A percentile compares a stretch with the other conserved stretches of the same genome.
These are phyloP conservation scores for Acrocephalus scirpaceus DNA, from an alignment of 2,797 vertebrate genomes.

Conservation along the genomic window DNA sequence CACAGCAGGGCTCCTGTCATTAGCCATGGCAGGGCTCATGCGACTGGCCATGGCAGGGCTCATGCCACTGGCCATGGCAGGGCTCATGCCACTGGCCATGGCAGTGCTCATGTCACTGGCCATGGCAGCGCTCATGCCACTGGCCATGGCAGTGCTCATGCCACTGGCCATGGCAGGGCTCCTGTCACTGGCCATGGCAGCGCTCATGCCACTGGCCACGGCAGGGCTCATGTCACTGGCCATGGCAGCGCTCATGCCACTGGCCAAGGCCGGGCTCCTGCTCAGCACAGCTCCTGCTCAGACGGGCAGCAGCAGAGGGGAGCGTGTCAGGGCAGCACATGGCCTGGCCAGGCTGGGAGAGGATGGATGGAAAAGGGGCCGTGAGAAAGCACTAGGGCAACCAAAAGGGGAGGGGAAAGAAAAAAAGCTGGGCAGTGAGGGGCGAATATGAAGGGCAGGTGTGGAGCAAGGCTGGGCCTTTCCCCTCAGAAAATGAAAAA, in stretches of 20 bases:
- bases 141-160: background rate
- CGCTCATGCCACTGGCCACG: too few species aligned
- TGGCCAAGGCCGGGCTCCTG: background rate
- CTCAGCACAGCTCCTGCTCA: background rate
- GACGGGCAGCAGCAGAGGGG: rapidly evolving
- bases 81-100: background rate
- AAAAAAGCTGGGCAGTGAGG: background rate
- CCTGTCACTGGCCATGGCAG: background rate
- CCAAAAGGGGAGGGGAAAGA: background rate
- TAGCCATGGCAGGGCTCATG: background rate
- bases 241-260: background rate
- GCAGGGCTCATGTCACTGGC: background rate
- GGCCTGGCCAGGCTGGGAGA: background rate
- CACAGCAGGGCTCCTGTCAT: too few species aligned
- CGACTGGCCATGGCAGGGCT: background rate
- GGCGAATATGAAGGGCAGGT: background rate
- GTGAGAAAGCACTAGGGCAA: rapidly evolving
- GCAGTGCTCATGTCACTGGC: too few species aligned
- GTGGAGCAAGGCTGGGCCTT: background rate
- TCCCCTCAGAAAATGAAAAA: background rate
- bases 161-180: background rate
- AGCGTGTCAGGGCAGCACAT: rapidly evolving
- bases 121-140: background rate
- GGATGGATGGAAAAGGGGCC: rapidly evolving
- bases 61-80: too few species aligned